Conservation (phyloP, 2,888 invertebrate genomes). For the Atherix ibis region DNA sequence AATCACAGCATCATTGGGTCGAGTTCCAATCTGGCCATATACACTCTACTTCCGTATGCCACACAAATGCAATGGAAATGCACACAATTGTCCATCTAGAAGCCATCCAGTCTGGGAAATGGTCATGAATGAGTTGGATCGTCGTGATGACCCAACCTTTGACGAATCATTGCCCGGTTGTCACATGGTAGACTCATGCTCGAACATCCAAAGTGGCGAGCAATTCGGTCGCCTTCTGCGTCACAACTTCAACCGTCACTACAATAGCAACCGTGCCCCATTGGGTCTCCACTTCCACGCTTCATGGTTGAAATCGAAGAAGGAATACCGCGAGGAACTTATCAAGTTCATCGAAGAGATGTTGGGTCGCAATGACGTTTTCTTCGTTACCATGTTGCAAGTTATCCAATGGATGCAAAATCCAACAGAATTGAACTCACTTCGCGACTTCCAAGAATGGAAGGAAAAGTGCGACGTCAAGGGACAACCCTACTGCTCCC, state of each 20-base stretch:
- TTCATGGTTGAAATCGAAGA: slow-evolving; percentile 87
- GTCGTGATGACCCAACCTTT: slow-evolving; percentile 84
- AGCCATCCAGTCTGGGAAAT: slow-evolving; percentile 93
- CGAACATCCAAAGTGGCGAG: slow-evolving; percentile 79
- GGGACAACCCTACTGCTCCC: slow-evolving; percentile 81
- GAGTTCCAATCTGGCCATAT: slow-evolving; percentile 94
- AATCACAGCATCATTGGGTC: slow-evolving; percentile 74
- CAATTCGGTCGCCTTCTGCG: slow-evolving; percentile 78
- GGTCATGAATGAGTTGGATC: slow-evolving; percentile 89
- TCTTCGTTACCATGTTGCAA: slow-evolving; percentile 80
- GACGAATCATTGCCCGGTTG: slow-evolving; percentile 88
- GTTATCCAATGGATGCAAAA: slow-evolving; percentile 96
- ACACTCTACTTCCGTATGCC: slow-evolving; percentile 94
- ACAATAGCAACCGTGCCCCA: slow-evolving; percentile 84
- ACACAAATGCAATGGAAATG: slow-evolving; percentile 87
- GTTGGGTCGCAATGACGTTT: slow-evolving; percentile 75
- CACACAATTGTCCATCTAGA: slow-evolving; percentile 79
- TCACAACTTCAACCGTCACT: slow-evolving; percentile 90
- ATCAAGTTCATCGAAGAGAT: slow-evolving; percentile 89
- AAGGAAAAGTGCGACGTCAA: slow-evolving; percentile 91
- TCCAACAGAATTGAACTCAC: slow-evolving; percentile 70
- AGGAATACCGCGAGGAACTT: slow-evolving; percentile 79
- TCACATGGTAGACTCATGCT: slow-evolving; percentile 88
- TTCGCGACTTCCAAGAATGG: slow-evolving; percentile 88
- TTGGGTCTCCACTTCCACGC: slow-evolving; percentile 88